Percentiles rank a stretch among this genome's conserved stretches.
These are phyloP conservation scores for Callorhinus ursinus DNA, from an alignment of 2,113 vertebrate genomes.

Conservation along the genomic window DNA sequence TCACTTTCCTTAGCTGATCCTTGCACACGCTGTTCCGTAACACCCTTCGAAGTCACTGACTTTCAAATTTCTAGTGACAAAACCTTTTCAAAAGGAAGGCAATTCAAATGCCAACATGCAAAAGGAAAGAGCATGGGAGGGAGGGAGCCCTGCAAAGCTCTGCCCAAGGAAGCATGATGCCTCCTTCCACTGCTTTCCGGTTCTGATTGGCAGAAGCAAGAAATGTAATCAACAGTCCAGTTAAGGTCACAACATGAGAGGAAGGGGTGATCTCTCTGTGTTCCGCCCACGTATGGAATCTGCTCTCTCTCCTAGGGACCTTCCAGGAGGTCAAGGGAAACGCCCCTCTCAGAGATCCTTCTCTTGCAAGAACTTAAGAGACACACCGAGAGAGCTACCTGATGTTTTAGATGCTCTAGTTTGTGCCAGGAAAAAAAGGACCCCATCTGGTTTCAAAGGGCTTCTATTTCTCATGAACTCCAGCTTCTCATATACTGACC, in stretches of 20 bases:
- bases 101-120: background rate
- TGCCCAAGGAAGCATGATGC: background rate
- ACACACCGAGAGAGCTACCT: background rate
- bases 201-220: background rate
- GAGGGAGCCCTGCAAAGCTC: background rate
- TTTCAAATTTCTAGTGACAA: background rate
- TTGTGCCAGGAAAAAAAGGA: background rate
- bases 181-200: background rate
- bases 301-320: background rate
- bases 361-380: background rate
- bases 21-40: background rate
- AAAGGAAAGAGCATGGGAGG: background rate
- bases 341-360: background rate
- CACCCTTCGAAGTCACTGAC: background rate
- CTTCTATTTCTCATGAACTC: background rate
- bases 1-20: background rate
- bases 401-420: background rate
- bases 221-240: background rate
- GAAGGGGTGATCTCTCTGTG: background rate
- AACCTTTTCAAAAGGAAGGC: conserved; percentile 16
- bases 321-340: background rate
- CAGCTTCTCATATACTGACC: background rate
- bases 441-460: background rate
- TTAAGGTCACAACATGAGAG: background rate
- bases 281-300: background rate